Base-by-base conservation (phyloP, 2,888 invertebrate genomes). In the Pammene fasciana region DNA sequence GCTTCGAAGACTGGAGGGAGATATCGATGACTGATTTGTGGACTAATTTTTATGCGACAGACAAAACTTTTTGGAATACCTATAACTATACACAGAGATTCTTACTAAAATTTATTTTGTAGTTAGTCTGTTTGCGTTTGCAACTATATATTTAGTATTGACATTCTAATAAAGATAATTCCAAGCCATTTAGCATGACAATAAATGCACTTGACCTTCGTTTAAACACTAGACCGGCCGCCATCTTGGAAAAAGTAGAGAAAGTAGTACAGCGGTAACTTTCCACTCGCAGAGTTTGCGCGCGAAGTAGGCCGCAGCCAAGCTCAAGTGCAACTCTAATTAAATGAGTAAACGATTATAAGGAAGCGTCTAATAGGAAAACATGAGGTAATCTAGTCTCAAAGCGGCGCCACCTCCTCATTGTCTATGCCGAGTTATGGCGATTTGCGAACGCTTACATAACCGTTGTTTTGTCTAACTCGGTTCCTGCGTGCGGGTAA, bases 201-300 rank as follows among this genome's bases (percentile, higher is more conserved):
- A 65, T 59, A 70, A 60, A 70, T 75, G 82, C 79, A 83, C 85
- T 87, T 91, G 90, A 91, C 89, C 90, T 88, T 87, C 80, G 78
- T 82, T 82, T 77, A 26, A 76, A 83, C 80, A 82, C 80, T 82
- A 83, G 81, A 81, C 83, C 84, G 81, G 78, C 83, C 79, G 89
- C 90, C 91, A 90, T 92, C 85, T 92, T 91, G 88, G 89, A 89
- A 92, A 92, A 90, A 91, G 91, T 87, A 87, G 92, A 91, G 92
- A 92, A 92, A 92, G 92, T 92, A 92, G 92, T 90, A 86, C 92
- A 87, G 82, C 83, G 83, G 90, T 90, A 92, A 92, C 92, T 92
- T 92, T 92, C 92, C 92, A 92, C 87, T 86, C 87, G 84, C 82
- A 82, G 86, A 86, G 86, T 84, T 82, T 87, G 87, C 87, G 86